Conservation (phyloP, 1,140 invertebrate species). For the Anastrepha ludens region DNA sequence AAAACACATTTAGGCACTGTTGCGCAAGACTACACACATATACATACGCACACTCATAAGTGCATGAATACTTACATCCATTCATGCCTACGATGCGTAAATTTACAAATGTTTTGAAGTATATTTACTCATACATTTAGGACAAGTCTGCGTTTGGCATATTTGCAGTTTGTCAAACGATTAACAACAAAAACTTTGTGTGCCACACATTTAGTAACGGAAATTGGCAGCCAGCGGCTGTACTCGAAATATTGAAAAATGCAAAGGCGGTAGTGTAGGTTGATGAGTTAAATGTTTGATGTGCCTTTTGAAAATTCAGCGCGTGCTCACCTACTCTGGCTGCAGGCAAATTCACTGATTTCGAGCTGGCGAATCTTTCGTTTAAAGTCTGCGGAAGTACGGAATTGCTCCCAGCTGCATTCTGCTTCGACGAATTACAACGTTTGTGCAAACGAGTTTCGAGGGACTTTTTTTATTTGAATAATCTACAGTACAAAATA, state of each 20-base stretch:
- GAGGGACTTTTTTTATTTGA: too few species aligned
- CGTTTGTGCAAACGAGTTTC: too few species aligned
- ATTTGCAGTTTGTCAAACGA: constrained; percentile 34
- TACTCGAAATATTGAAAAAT: not conserved
- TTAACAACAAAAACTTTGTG: constrained; percentile 25
- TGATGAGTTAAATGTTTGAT: not conserved
- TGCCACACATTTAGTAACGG: constrained; percentile 16
- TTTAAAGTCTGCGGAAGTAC: too few species aligned
- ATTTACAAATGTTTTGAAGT: not conserved
- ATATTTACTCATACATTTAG: not conserved
- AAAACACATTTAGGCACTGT: not conserved
- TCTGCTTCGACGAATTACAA: too few species aligned
- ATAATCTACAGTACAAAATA: too few species aligned
- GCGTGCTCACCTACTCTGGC: not conserved
- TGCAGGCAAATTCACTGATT: not conserved
- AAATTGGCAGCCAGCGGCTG: constrained; percentile 8
- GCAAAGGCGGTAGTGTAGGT: not conserved
- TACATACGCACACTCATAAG: not conserved
- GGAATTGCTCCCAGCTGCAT: too few species aligned
- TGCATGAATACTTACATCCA: too few species aligned
- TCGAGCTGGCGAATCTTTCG: too few species aligned
- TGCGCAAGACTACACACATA: constrained; percentile 61
- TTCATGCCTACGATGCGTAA: not conserved
- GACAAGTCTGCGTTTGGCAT: not conserved
- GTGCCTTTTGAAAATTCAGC: not conserved